Evolutionary conservation across 1,140 invertebrate species (phyloP).

Genomic region (Drosophila baimaii): DNA sequence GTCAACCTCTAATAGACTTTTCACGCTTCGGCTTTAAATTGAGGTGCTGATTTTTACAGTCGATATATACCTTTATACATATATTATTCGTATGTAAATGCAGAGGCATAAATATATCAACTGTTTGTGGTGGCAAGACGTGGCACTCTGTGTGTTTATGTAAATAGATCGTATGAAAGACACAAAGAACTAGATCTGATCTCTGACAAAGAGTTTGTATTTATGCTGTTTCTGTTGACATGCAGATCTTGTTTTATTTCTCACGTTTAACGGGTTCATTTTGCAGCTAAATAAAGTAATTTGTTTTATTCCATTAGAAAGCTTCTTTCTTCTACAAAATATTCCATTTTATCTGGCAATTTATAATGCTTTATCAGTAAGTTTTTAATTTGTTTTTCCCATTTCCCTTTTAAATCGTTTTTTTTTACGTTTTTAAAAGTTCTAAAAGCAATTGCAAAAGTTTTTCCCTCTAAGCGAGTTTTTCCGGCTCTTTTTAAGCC

Average conservation of each 20-base stretch:
- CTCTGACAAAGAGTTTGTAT: constrained; percentile 18
- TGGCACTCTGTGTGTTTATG: constrained; percentile 32
- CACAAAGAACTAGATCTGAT: constrained; percentile 33
- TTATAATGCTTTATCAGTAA: background rate
- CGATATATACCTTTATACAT: constrained; percentile 55
- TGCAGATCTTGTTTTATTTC: constrained; percentile 25
- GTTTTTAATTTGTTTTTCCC: constrained; percentile 5
- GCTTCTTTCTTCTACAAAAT: background rate
- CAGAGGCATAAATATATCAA: constrained; percentile 15
- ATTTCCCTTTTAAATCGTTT: constrained; percentile 48
- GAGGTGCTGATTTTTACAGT: constrained; percentile 75
- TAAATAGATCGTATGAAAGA: constrained; percentile 23
- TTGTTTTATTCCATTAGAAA: background rate
- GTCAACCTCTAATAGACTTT: constrained; percentile 75
- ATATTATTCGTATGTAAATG: constrained; percentile 25
- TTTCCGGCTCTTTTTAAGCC: constrained; percentile 9
- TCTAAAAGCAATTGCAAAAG: constrained; percentile 67
- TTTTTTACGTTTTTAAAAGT: constrained; percentile 67
- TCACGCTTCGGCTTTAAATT: constrained; percentile 79
- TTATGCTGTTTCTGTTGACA: constrained; percentile 3
- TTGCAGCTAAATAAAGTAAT: background rate
- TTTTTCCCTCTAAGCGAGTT: constrained; percentile 33
- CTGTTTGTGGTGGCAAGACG: constrained; percentile 23
- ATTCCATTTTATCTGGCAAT: background rate
- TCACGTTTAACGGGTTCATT: constrained; percentile 20